Conservation (phyloP, 53 echinoderm and acorn worm species). For the Pentamera pediparva region DNA sequence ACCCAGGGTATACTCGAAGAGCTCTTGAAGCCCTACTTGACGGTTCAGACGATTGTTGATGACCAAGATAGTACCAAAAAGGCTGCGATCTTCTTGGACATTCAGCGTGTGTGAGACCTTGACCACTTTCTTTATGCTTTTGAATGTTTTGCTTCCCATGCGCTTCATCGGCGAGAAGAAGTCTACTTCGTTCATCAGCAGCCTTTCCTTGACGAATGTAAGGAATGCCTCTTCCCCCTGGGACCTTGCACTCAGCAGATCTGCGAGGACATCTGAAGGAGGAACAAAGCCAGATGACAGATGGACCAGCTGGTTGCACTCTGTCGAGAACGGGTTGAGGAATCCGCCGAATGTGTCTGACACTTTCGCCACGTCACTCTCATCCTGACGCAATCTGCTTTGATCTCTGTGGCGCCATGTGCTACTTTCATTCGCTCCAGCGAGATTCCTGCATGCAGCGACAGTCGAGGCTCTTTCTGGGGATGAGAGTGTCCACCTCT, state of each 20-base stretch:
- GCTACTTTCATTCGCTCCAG: not conserved
- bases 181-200: not conserved
- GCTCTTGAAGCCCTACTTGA: not conserved
- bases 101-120: not conserved
- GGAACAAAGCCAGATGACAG: not conserved
- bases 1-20: constrained; percentile 3
- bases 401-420: constrained; percentile 1
- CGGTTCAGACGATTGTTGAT: not conserved
- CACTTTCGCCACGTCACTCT: not conserved
- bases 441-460: not conserved
- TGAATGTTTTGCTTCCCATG: constrained; percentile 6
- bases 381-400: not conserved
- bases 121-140: constrained; percentile 7
- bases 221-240: not conserved
- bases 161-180: not conserved
- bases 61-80: not conserved
- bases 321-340: not conserved
- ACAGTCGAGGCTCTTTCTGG: not conserved
- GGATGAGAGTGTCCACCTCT: not conserved
- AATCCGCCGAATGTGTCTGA: not conserved
- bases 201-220: not conserved
- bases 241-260: not conserved
- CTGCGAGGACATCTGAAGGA: not conserved
- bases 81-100: not conserved
- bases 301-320: not conserved